Base-by-base conservation (phyloP, 2,888 invertebrate species). In the Teleogryllus oceanicus region DNA sequence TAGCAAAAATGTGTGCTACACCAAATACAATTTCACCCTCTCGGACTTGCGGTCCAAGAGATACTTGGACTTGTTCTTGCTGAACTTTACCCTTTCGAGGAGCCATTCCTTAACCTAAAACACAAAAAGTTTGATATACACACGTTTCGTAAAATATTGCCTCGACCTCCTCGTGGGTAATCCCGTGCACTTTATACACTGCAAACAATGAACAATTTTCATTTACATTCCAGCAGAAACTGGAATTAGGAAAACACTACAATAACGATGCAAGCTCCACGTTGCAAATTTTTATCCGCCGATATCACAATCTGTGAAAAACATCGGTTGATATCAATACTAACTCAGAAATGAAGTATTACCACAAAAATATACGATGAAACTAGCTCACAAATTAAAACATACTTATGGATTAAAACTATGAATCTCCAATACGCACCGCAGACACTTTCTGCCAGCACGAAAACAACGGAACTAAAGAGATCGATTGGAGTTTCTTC, bases 1-100 rank as follows among this genome's bases (percentile, higher is more conserved):
- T 98, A 84, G 99, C 99, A 87, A 96, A 99, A 86, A 99, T 99
- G 89, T 99, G 99, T 82, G 99, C 99, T 24, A 99, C 99, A 81
- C 99, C 99, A 87, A 99, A 99, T 81, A 99, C 98, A 84, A 94
- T 94, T 90, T 99, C 99, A 83, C 99, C 99, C 87, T 97, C 97
- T 84, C 96, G 93, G 78, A 97, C 97, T 89, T 98, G 97, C 79
- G 98, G 98, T 83, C 98, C 98, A 83, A 98, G 92, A 51, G 96
- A 95, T 79, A 98, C 95, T 88, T 98, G 97, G 83, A 97, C 97
- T 89, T 98, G 98, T 88, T 98, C 98, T 89, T 97, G 97, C 85
- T 94, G 95, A 85, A 93, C 93, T 92, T 98, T 98, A 89, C 96
- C 97, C 91, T 98, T 97, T 86, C 98, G 94, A 84, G 98, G 98